Evolutionary conservation across 2,113 vertebrate species (phyloP).

Genomic region (Syngnathus floridae): DNA sequence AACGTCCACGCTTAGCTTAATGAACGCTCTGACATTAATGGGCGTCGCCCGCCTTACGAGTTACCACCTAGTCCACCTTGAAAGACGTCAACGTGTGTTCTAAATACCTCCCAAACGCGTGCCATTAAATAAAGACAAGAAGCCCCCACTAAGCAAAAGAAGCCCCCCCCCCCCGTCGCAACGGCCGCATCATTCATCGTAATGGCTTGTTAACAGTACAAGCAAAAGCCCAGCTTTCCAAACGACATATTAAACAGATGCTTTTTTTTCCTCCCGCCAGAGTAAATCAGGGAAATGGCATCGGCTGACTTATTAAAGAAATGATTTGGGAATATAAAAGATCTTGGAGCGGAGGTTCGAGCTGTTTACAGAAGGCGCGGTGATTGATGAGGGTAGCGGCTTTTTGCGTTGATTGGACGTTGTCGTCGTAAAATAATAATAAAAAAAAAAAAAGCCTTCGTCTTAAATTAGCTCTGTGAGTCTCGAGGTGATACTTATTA

Average conservation of each 20-base stretch:
- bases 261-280: constrained; percentile 71
- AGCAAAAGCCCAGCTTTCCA: constrained; percentile 85
- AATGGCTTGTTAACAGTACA: constrained; percentile 92
- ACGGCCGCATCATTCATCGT: constrained; percentile 80
- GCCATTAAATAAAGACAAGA: constrained; percentile 33
- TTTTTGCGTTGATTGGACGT: constrained; percentile 51
- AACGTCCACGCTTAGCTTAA: constrained; percentile 49
- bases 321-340: constrained; percentile 78
- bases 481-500: constrained; percentile 46
- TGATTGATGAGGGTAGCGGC: constrained; percentile 55
- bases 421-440: constrained; percentile 33
- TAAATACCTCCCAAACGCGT: constrained; percentile 23
- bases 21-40: constrained; percentile 51
- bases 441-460: constrained; percentile 38
- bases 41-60: constrained; percentile 12
- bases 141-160: constrained; percentile 63
- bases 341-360: constrained; percentile 53
- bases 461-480: constrained; percentile 44
- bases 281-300: constrained; percentile 92
- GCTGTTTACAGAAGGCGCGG: constrained; percentile 63
- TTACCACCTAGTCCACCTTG: constrained; percentile 22
- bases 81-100: constrained; percentile 38
- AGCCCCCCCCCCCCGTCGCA: constrained; percentile 72
- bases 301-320: constrained; percentile 85
- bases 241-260: constrained; percentile 93